These are phyloP conservation scores for Mesitornis unicolor DNA, from an alignment of 2,113 vertebrate genomes.

Conservation along the genomic window DNA sequence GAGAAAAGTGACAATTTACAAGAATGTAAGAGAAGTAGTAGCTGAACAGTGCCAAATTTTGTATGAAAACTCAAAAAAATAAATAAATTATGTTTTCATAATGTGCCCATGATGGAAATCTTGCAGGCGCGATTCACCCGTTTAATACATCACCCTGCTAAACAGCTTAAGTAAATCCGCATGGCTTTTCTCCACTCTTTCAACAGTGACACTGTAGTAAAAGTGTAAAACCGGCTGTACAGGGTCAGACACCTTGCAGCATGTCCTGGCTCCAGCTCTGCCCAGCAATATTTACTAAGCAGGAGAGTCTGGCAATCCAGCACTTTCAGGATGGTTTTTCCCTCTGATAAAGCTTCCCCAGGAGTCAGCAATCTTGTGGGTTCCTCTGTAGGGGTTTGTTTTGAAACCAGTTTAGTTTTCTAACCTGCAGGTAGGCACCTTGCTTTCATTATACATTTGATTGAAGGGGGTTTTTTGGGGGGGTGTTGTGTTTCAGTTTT, in stretches of 20 bases:
- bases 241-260: not conserved
- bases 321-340: not conserved
- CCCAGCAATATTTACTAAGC: not conserved
- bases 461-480: not conserved
- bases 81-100: too few species aligned
- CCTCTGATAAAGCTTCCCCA: not conserved
- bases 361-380: not conserved
- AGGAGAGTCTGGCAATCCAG: not conserved
- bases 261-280: not conserved
- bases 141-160: not conserved
- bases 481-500: not conserved
- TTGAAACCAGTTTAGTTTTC: not conserved
- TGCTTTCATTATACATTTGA: not conserved
- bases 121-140: accelerated
- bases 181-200: not conserved
- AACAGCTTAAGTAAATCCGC: not conserved
- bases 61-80: not conserved
- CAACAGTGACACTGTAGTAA: not conserved
- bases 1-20: not conserved
- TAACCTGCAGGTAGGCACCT: not conserved
- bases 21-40: not conserved
- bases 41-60: not conserved
- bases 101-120: not conserved
- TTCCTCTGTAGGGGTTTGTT: not conserved
- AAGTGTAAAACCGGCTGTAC: accelerated